phyloP scores from a whole-genome alignment of 2,113 vertebrate genomes.

The Anhinga rufa region DNA sequence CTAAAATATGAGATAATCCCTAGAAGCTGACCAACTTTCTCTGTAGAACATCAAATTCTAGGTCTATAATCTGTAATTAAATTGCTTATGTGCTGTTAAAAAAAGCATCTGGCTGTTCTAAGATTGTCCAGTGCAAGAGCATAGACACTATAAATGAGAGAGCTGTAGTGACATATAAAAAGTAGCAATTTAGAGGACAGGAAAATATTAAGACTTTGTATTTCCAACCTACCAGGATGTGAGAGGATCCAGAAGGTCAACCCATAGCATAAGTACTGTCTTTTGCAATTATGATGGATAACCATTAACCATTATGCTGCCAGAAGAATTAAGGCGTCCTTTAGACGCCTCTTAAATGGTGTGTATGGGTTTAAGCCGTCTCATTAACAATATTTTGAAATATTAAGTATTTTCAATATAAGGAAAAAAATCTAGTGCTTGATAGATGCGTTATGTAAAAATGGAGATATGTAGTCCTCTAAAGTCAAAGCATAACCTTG shows the following conservation, averaged over 20 bases:
- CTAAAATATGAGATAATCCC: conserved; percentile 64
- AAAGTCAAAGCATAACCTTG: background rate
- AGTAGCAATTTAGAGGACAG: background rate
- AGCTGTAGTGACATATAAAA: background rate
- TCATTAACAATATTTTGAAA: background rate
- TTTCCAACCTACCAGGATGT: background rate
- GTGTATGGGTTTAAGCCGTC: background rate
- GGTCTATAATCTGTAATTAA: conserved; percentile 57
- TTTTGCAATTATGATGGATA: background rate
- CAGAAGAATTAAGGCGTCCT: background rate
- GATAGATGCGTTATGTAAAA: background rate
- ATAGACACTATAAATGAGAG: background rate
- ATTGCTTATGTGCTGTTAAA: conserved; percentile 49
- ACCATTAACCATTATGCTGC: background rate
- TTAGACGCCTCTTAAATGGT: background rate
- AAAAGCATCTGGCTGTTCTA: conserved; percentile 27
- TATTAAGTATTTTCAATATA: background rate
- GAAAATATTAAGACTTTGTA: background rate
- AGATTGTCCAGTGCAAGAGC: background rate
- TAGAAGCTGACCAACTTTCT: conserved; percentile 19
- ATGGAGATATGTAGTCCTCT: background rate
- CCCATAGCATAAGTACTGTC: background rate
- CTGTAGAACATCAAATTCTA: conserved; percentile 53
- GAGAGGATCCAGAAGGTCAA: background rate
- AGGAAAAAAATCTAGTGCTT: too few relatives aligned